phyloP scores from a whole-genome alignment of 2,888 invertebrate genomes.

The Arenicola marina region DNA sequence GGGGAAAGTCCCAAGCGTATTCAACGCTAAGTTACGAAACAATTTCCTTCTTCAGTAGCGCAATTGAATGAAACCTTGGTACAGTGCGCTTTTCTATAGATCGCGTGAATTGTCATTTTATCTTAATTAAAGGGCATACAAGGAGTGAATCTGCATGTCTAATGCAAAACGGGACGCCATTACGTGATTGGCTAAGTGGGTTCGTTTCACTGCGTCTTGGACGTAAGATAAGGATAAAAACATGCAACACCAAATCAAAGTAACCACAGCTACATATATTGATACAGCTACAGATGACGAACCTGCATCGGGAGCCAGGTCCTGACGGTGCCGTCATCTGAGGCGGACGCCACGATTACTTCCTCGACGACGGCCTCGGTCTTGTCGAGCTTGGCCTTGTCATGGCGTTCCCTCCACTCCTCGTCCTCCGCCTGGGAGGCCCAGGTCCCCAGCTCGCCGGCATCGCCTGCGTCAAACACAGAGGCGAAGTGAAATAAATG shows the following conservation, averaged over 20 bases:
- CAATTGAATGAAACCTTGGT: not conserved
- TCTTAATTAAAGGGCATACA: no score
- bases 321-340: conserved; percentile 51
- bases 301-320: conserved; percentile 33
- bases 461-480: not conserved
- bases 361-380: conserved; percentile 39
- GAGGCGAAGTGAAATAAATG: no score
- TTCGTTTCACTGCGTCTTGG: no score
- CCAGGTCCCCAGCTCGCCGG: conserved; percentile 12
- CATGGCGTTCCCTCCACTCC: conserved; percentile 30
- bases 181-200: not conserved
- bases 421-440: conserved; percentile 29
- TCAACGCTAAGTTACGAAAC: not conserved
- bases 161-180: no score
- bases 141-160: no score
- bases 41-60: not conserved
- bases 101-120: no score
- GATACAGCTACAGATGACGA: not conserved
- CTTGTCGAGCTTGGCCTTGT: conserved; percentile 22
- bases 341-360: conserved; percentile 52
- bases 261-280: not conserved
- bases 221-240: not conserved
- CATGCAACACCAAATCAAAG: no score
- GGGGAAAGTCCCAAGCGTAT: not conserved
- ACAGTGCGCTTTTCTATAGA: no score